Percentiles rank a stretch among this genome's conserved stretches.
These are phyloP conservation scores for Bos indicus DNA, from an alignment of 2,113 vertebrate species.

Conservation along the genomic window DNA sequence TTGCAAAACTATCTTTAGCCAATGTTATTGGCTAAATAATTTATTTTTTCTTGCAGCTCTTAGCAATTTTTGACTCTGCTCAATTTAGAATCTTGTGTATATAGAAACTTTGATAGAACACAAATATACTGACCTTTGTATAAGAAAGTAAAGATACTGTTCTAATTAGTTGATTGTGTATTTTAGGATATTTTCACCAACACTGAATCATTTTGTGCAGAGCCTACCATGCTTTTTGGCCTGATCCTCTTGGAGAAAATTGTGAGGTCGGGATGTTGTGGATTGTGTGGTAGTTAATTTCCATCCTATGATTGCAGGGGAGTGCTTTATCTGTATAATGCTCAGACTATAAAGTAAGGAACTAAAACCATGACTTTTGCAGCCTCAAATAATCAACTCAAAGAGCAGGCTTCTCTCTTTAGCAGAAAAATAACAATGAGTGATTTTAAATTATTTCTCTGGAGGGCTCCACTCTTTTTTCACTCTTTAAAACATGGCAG, in stretches of 20 bases:
- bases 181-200: conserved; percentile 17
- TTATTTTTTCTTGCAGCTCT: conserved; percentile 38
- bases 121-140: conserved; percentile 37
- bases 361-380: not conserved
- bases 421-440: not conserved
- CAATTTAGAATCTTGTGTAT: conserved; percentile 27
- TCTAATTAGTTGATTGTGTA: not conserved
- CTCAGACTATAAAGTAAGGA: not conserved
- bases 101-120: conserved; percentile 13
- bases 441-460: conserved; percentile 19
- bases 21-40: not conserved
- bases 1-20: not conserved
- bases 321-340: not conserved
- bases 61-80: conserved; percentile 34
- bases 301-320: not conserved
- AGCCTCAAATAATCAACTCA: not conserved
- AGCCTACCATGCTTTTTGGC: not conserved
- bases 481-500: not conserved
- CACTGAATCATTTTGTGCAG: not conserved
- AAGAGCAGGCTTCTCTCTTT: not conserved
- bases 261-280: not conserved
- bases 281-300: not conserved
- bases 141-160: not conserved
- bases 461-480: not conserved
- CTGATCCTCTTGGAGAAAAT: not conserved